Percentiles rank a stretch among this genome's conserved stretches.
Evolutionary conservation across 2,888 invertebrate genomes (phyloP).

Genomic region (Nymphalis urticae): DNA sequence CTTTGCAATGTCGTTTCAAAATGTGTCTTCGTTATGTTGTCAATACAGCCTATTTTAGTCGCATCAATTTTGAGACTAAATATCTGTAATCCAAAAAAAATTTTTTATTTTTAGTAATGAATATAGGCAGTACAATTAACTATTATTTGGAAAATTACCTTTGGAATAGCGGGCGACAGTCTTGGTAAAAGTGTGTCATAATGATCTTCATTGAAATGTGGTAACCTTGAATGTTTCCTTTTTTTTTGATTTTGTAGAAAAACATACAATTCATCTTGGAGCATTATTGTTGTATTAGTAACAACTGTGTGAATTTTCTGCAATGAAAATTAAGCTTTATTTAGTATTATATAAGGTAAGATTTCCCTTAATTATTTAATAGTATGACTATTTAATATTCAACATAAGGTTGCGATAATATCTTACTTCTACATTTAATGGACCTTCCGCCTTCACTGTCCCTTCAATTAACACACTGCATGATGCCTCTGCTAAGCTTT

Average conservation of each 20-base stretch:
- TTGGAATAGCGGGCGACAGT: slow-evolving; percentile 90
- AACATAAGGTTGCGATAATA: not conserved
- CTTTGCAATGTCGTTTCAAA: slow-evolving; percentile 86
- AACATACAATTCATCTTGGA: slow-evolving; percentile 82
- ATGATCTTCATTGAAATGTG: slow-evolving; percentile 47
- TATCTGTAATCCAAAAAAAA: slow-evolving; percentile 78
- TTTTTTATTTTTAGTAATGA: not conserved
- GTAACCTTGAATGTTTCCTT: slow-evolving; percentile 39
- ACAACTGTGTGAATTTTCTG: slow-evolving; percentile 85
- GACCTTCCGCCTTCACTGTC: slow-evolving; percentile 89
- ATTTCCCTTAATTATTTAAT: no score
- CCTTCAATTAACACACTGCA: slow-evolving; percentile 89
- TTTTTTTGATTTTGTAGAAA: slow-evolving; percentile 70
- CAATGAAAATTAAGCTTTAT: slow-evolving; percentile 44
- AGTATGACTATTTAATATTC: not conserved
- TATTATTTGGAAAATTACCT: slow-evolving; percentile 69
- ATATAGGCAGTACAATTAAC: not conserved
- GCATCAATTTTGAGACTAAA: slow-evolving; percentile 88
- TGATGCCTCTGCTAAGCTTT: slow-evolving; percentile 86
- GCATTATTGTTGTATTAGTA: slow-evolving; percentile 79
- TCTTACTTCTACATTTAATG: slow-evolving; percentile 90
- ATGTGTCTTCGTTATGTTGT: slow-evolving; percentile 85
- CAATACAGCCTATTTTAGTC: slow-evolving; percentile 85
- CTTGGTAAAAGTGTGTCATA: slow-evolving; percentile 81
- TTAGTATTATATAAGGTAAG: no score